Evolutionary conservation across 2,888 invertebrate species (phyloP).

Genomic region (Ochropleura leucogaster): DNA sequence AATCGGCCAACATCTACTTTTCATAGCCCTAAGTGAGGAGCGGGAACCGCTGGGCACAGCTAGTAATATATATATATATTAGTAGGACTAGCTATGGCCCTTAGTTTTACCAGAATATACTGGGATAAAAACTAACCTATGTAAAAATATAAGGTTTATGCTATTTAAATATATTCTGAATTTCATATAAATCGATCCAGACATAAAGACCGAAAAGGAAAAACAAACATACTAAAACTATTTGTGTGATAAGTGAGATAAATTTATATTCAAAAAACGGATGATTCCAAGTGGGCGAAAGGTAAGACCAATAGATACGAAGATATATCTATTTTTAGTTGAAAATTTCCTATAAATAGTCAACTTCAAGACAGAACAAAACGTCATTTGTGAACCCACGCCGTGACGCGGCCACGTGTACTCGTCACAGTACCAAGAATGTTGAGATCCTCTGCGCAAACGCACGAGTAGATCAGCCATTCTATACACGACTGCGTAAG

Average conservation of each 20-base stretch:
- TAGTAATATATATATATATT: too few species aligned
- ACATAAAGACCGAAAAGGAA: too few species aligned
- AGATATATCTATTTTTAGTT: conserved; percentile 37
- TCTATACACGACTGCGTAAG: conserved; percentile 46
- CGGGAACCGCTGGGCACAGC: too few species aligned
- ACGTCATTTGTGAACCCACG: conserved; percentile 22
- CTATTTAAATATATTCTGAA: too few species aligned
- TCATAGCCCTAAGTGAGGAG: too few species aligned
- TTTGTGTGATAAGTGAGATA: neutral
- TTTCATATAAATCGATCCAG: too few species aligned
- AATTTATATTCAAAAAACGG: neutral
- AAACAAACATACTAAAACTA: too few species aligned
- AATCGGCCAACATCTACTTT: too few species aligned
- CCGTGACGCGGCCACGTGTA: conserved; percentile 25
- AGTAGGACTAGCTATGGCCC: too few species aligned
- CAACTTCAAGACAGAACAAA: conserved; percentile 24
- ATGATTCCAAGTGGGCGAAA: neutral
- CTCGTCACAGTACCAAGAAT: conserved; percentile 32
- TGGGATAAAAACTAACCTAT: too few species aligned
- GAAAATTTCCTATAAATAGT: conserved; percentile 28
- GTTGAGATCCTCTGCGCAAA: conserved; percentile 49
- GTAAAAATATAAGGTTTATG: too few species aligned
- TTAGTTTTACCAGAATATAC: too few species aligned
- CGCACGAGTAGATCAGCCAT: conserved; percentile 47
- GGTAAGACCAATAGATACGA: conserved; percentile 16